These are phyloP conservation scores for Crotalus tigris DNA, from an alignment of 2,113 vertebrate species.

Conservation along the genomic window DNA sequence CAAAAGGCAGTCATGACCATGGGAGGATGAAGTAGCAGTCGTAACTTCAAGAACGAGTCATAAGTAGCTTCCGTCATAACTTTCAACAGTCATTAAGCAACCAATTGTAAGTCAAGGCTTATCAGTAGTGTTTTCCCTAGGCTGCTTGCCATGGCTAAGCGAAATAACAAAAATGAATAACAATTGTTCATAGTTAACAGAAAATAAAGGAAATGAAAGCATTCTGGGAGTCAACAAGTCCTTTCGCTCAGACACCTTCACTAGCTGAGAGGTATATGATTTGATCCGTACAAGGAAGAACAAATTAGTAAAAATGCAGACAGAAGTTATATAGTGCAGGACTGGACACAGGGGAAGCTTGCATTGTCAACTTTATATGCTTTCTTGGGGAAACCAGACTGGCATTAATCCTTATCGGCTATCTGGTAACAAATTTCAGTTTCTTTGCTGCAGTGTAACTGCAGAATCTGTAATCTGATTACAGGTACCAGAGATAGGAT, in stretches of 20 bases:
- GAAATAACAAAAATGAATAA: background rate
- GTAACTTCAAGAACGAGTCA: too few relatives aligned
- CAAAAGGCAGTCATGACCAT: background rate
- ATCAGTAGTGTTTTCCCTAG: background rate
- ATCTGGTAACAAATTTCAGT: background rate
- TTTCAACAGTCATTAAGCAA: too few relatives aligned
- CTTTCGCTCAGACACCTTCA: background rate
- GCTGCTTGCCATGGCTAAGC: background rate
- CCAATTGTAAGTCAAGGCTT: too few relatives aligned
- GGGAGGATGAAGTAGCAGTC: too few relatives aligned
- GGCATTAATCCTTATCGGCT: background rate
- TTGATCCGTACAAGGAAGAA: background rate
- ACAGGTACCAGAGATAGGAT: background rate
- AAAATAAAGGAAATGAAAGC: background rate
- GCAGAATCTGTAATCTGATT: background rate
- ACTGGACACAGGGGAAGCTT: background rate
- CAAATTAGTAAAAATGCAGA: background rate
- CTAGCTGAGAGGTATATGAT: background rate
- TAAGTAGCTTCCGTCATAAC: too few relatives aligned
- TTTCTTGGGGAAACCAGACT: background rate
- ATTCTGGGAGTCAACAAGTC: background rate
- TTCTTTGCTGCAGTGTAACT: background rate
- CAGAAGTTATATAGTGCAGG: background rate
- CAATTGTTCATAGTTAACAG: background rate
- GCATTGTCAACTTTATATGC: background rate